Conservation (phyloP, 2,113 vertebrate genomes). For the Epinephelus fuscoguttatus region DNA sequence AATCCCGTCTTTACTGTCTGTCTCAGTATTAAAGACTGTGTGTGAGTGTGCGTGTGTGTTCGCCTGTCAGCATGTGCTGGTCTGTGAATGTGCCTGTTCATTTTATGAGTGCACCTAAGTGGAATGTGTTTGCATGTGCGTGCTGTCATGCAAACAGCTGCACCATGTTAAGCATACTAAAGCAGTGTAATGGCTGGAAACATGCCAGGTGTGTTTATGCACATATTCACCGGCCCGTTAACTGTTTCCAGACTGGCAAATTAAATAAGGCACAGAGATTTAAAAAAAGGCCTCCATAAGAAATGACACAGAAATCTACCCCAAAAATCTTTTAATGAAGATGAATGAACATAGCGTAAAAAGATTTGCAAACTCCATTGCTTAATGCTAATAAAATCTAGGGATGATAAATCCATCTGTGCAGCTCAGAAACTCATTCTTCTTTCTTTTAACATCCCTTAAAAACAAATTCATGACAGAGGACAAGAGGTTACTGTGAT, state of each 20-base stretch:
- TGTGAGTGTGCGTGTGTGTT: slow-evolving; percentile 21
- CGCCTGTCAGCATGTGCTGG: neutral
- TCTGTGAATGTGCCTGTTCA: slow-evolving; percentile 1
- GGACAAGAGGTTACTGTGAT: neutral
- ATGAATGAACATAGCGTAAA: neutral
- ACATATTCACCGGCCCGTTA: neutral
- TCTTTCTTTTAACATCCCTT: neutral
- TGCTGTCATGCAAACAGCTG: slow-evolving; percentile 65
- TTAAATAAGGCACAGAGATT: neutral
- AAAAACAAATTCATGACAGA: slow-evolving; percentile 8
- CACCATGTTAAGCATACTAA: slow-evolving; percentile 34
- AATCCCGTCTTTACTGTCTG: neutral
- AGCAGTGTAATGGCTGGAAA: slow-evolving; percentile 44
- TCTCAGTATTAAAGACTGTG: neutral
- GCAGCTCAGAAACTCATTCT: slow-evolving; percentile 2
- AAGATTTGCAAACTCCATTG: slow-evolving; percentile 13
- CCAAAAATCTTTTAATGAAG: neutral
- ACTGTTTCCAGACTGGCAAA: neutral
- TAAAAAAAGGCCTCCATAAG: neutral
- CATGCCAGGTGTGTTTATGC: slow-evolving; percentile 38
- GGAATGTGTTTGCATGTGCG: slow-evolving; percentile 56
- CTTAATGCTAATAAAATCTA: slow-evolving; percentile 2
- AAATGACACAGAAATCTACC: neutral
- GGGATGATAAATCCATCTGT: neutral
- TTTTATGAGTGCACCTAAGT: slow-evolving; percentile 28